Evolutionary conservation across 1,140 invertebrate genomes (phyloP).

Genomic region (Chionoecetes opilio): DNA sequence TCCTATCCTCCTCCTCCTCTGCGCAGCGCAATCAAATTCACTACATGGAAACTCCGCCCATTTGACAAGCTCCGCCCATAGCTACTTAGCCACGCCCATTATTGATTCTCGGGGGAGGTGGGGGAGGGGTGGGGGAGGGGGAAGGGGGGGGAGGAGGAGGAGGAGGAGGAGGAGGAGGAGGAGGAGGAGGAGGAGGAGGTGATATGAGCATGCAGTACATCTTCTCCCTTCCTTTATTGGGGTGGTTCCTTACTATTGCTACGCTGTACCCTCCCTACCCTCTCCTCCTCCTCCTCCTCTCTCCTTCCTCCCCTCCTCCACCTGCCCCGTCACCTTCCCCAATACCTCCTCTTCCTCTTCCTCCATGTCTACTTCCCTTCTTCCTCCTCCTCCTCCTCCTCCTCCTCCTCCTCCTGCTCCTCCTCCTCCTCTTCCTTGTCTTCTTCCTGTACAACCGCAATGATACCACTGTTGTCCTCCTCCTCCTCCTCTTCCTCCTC

Average conservation of each 20-base stretch:
- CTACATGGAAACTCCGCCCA: not conserved
- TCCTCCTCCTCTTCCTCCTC: not conserved
- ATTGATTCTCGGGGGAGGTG: constrained; percentile 36
- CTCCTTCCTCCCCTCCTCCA: not conserved
- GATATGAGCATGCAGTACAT: constrained; percentile 77
- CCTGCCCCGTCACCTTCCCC: not conserved
- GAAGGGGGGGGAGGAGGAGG: not conserved
- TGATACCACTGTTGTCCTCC: not conserved
- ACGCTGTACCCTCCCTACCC: not conserved
- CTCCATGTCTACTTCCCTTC: not conserved
- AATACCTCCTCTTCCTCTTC: not conserved
- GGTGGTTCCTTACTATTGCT: constrained; percentile 66
- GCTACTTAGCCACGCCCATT: constrained; percentile 33
- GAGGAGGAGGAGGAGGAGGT: not conserved
- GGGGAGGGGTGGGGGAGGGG: not conserved
- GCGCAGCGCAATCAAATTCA: constrained; percentile 52
- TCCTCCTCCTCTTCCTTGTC: not conserved
- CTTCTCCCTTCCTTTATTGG: constrained; percentile 72
- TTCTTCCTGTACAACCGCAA: not conserved
- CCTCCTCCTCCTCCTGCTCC: not conserved
- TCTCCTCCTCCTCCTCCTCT: constrained; percentile 32
- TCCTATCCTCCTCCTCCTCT: constrained; percentile 35
- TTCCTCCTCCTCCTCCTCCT: not conserved
- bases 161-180: constrained; percentile 17
- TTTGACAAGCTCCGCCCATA: constrained; percentile 60